Conservation (phyloP, 2,888 invertebrate species). For the Drosophila mimica region DNA sequence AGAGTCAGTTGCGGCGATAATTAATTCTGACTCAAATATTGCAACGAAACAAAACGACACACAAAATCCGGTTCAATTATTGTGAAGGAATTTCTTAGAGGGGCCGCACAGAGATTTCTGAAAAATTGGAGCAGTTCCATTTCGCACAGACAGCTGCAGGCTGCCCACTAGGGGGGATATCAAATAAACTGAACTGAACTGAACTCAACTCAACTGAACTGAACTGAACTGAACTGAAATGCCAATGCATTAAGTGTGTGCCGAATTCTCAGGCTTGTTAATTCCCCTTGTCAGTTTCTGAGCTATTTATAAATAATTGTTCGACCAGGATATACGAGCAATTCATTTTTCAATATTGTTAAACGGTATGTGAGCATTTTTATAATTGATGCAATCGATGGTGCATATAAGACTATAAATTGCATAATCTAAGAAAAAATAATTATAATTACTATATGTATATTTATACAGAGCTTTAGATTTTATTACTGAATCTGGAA, state of each 20-base stretch:
- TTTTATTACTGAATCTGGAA: neutral
- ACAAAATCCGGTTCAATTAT: slow-evolving; percentile 73
- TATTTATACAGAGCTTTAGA: neutral
- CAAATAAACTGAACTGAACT: slow-evolving; percentile 23
- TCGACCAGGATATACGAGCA: slow-evolving; percentile 19
- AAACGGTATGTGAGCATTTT: slow-evolving; percentile 21
- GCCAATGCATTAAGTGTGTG: slow-evolving; percentile 52
- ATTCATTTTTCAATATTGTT: slow-evolving; percentile 27
- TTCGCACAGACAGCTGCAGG: slow-evolving; percentile 63
- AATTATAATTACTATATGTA: neutral
- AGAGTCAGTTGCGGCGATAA: slow-evolving; percentile 65
- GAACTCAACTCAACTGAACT: slow-evolving; percentile 15
- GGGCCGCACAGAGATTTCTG: slow-evolving; percentile 51
- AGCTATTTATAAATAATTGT: slow-evolving; percentile 67
- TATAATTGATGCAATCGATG: neutral
- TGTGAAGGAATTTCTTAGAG: slow-evolving; percentile 59
- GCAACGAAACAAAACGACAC: slow-evolving; percentile 37
- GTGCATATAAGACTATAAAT: neutral
- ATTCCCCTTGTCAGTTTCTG: slow-evolving; percentile 73
- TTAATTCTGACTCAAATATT: slow-evolving; percentile 68
- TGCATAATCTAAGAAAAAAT: neutral
- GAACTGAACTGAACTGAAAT: slow-evolving; percentile 32
- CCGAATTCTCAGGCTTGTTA: slow-evolving; percentile 74
- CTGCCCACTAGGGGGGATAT: slow-evolving; percentile 31
- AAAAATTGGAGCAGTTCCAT: slow-evolving; percentile 74